Base-by-base conservation (phyloP, 2,888 invertebrate species). In the Sussaba pulchella region DNA sequence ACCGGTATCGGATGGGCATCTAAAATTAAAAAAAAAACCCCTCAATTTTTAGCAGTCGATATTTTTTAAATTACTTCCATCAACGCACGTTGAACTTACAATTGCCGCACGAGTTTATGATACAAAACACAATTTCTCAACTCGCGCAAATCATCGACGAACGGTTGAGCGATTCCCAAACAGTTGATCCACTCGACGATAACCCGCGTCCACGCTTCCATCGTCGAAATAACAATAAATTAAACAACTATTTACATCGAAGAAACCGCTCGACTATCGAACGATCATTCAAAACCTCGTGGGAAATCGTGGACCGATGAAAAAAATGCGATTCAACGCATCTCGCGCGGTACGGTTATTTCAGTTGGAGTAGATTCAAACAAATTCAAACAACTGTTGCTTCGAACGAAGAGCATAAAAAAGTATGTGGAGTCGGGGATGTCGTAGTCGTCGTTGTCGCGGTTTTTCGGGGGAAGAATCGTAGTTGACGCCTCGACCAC, bases 131-230 rank as follows among this genome's bases (percentile, higher is more conserved):
- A 86, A 80, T 88, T 85, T 17, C 85, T 74, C 19, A 91, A 63
- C 47, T 90, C 87, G 66, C 84, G 76, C 9, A 88, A 45, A 19
- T 80, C 78, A 43, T 70, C 82, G 36, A 90, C 54, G 26, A 80
- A 69, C 50, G 77, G 47, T 31, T 86, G 84, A n/a, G 80, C 72
- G 24, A 89, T 63, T 14, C 83, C 82, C 66, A 91, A 93, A 86
- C 94, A 94, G 84, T 94, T 93, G 81, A 88, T 88, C 89, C 89
- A 89, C 82, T 89, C 88, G 43, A 89, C 50, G 47, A 89, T 84
- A 19, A 86, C 78, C 78, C 78, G 74, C 50, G 79, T 80, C 89
- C 89, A 89, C 31, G 83, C 19, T 14, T 85, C 85, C 89, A 89
- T 89, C 43, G 61, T 84, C 66, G 3, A 47, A 41, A 19, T 47